Evolutionary conservation across 2,113 vertebrate species (phyloP).

Genomic region (Clarias macrocephalus): DNA sequence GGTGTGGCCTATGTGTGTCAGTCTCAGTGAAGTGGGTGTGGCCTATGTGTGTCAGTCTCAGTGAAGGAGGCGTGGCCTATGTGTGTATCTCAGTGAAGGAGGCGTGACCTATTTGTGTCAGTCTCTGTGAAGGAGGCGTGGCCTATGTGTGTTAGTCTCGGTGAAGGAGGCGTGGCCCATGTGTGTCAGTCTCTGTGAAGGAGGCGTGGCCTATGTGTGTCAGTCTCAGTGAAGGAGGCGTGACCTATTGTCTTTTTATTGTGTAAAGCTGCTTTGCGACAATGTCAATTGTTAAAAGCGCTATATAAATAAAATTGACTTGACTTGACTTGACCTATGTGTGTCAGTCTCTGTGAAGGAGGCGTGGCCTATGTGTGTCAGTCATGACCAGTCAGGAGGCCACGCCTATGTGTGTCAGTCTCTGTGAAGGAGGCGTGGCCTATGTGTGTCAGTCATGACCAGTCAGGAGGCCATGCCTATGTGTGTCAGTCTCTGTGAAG

Average conservation of each 20-base stretch:
- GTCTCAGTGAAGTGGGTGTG: neutral
- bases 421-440: neutral
- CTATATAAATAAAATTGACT: no score
- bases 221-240: neutral
- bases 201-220: neutral
- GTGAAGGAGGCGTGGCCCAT: neutral
- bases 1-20: neutral
- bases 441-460: neutral
- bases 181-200: neutral
- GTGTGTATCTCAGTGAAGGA: neutral
- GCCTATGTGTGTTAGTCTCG: neutral
- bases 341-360: no score
- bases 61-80: neutral
- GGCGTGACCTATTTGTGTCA: neutral
- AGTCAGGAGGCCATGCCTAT: neutral
- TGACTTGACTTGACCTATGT: no score
- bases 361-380: neutral
- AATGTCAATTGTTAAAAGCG: fast-evolving
- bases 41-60: neutral
- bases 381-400: no score
- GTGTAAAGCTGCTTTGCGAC: no score
- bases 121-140: neutral
- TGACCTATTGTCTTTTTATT: no score
- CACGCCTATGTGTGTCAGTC: neutral
- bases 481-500: neutral